A percentile compares a stretch with the other conserved stretches of the same genome.
These are phyloP conservation scores for Sycophila sp. DNA, from an alignment of 1,140 invertebrate genomes.

Conservation along the genomic window DNA sequence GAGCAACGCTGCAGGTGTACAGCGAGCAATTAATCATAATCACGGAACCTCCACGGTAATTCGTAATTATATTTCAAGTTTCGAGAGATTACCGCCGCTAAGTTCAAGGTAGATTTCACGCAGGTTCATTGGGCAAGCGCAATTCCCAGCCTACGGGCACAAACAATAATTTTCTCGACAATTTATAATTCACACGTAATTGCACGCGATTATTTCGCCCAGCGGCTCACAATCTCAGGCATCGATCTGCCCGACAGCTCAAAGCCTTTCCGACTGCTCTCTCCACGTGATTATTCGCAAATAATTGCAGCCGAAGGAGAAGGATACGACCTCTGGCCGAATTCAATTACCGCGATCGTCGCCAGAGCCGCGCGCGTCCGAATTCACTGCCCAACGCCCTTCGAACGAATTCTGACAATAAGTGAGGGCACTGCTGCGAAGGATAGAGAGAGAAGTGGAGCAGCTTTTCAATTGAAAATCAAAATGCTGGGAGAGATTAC, in stretches of 20 bases:
- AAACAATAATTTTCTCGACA: slow-evolving; percentile 14
- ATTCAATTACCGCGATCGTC: slow-evolving; percentile 5
- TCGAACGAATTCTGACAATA: no score
- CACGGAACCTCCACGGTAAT: background rate
- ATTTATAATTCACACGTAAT: slow-evolving; percentile 28
- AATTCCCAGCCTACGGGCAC: background rate
- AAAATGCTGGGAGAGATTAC: background rate
- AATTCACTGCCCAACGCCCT: background rate
- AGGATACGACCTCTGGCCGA: background rate
- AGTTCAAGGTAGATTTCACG: background rate
- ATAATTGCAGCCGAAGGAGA: slow-evolving; percentile 7
- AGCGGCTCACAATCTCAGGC: background rate
- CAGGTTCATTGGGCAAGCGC: background rate
- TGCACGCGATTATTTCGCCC: slow-evolving; percentile 9
- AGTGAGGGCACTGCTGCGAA: no score
- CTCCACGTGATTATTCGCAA: slow-evolving; percentile 11
- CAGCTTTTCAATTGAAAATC: slow-evolving; percentile 1
- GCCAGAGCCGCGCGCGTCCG: background rate
- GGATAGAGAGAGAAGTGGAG: no score
- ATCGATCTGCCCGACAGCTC: slow-evolving; percentile 8
- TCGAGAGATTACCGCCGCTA: background rate
- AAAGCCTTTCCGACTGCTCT: background rate
- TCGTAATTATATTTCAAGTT: background rate
- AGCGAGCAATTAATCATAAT: background rate
- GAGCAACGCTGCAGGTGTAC: no score